A percentile compares a stretch with the other conserved stretches of the same genome.
phyloP scores from a whole-genome alignment of 2,113 vertebrate genomes.

The Labeo rohita region DNA sequence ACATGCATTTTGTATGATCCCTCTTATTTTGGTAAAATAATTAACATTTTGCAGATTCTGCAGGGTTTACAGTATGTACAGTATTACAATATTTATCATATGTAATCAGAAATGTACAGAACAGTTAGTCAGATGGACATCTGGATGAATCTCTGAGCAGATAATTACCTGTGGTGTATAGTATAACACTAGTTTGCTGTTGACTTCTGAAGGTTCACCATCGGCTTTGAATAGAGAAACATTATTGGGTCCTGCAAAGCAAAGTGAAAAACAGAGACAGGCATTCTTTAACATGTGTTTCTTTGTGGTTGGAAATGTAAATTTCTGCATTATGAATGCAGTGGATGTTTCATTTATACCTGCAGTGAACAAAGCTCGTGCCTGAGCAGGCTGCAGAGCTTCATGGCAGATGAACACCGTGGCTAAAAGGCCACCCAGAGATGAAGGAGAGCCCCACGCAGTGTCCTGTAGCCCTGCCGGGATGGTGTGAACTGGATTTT shows the following conservation, averaged over 20 bases:
- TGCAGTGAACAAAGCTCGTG: slow-evolving; percentile 75
- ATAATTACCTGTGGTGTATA: slow-evolving; percentile 92
- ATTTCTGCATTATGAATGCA: neutral
- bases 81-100: too few species aligned
- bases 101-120: neutral
- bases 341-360: slow-evolving; percentile 70
- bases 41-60: too few species aligned
- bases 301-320: neutral
- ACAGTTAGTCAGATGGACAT: neutral
- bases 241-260: slow-evolving; percentile 86
- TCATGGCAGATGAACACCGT: slow-evolving; percentile 92
- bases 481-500: slow-evolving; percentile 83
- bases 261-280: neutral
- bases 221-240: slow-evolving; percentile 86
- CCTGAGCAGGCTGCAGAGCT: slow-evolving; percentile 81
- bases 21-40: too few species aligned
- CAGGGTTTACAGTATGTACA: too few species aligned
- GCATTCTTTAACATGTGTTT: neutral
- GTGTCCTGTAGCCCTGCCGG: slow-evolving; percentile 91
- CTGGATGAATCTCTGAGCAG: neutral
- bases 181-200: slow-evolving; percentile 87
- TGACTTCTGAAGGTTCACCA: slow-evolving; percentile 85
- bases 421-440: slow-evolving; percentile 90
- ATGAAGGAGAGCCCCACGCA: slow-evolving; percentile 95
- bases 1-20: too few species aligned